Evolutionary conservation across 2,888 invertebrate species (phyloP).

Genomic region (Thymelicus acteon): DNA sequence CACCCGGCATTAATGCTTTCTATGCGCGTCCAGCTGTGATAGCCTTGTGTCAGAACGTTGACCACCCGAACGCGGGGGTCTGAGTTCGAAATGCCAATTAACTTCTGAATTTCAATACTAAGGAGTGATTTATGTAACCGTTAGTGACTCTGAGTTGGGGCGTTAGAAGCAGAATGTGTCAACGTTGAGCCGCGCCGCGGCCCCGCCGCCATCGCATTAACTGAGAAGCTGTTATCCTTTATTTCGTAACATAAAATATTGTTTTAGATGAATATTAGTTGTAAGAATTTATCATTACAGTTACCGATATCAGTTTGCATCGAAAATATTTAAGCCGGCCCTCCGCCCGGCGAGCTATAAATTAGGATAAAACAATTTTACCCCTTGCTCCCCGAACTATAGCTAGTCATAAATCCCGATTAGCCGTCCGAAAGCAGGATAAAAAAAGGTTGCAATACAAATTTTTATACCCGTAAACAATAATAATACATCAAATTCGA

Average conservation of each 20-base stretch:
- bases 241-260: slow-evolving; percentile 14
- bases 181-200: too few species aligned
- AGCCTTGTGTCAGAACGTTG: neutral
- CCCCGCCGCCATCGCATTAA: neutral
- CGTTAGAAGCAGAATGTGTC: too few species aligned
- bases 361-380: slow-evolving; percentile 80
- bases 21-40: slow-evolving; percentile 40
- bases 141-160: too few species aligned
- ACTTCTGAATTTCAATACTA: too few species aligned
- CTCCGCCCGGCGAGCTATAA: slow-evolving; percentile 70
- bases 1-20: slow-evolving; percentile 67
- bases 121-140: too few species aligned
- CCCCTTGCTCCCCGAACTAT: slow-evolving; percentile 73
- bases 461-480: slow-evolving; percentile 18
- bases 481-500: neutral
- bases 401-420: slow-evolving; percentile 74
- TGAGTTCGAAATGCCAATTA: too few species aligned
- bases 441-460: slow-evolving; percentile 54
- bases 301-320: slow-evolving; percentile 58
- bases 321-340: slow-evolving; percentile 66
- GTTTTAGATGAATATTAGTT: slow-evolving; percentile 31
- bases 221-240: neutral
- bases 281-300: slow-evolving; percentile 24
- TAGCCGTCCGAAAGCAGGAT: slow-evolving; percentile 63
- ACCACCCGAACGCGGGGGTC: too few species aligned